Conservation (phyloP, 2,888 invertebrate species). For the Pelosia muscerda region DNA sequence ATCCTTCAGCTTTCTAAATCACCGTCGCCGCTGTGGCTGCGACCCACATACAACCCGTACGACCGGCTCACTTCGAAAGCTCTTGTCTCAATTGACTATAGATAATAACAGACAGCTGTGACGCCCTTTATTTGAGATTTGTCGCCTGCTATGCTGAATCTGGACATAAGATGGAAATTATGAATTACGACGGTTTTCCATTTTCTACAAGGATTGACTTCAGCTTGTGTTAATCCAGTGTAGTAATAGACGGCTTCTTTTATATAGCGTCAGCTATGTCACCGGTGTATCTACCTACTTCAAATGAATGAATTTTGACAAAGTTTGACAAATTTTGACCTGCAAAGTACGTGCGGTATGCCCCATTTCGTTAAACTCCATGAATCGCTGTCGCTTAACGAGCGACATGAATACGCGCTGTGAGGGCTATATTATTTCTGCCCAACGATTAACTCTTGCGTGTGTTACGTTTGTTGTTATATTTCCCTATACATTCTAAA, state of each 20-base stretch:
- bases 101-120: constrained; percentile 11
- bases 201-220: not conserved
- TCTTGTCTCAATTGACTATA: constrained; percentile 23
- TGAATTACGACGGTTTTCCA: not conserved
- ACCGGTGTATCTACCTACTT: not conserved
- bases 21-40: not conserved
- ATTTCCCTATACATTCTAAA: constrained; percentile 11
- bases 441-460: not conserved
- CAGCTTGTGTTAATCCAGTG: not conserved
- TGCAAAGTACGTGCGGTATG: not conserved
- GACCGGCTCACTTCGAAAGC: constrained; percentile 32
- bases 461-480: constrained; percentile 7
- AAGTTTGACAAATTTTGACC: not conserved
- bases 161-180: not conserved
- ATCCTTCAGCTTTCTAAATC: constrained; percentile 38
- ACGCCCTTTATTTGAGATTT: constrained; percentile 18
- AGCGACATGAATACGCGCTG: not conserved
- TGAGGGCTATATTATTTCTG: constrained; percentile 3
- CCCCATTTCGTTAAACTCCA: not conserved
- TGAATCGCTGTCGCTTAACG: not conserved
- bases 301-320: no score
- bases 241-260: not conserved
- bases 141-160: not conserved
- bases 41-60: constrained; percentile 35
- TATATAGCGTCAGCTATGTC: not conserved